phyloP scores from a whole-genome alignment of 1,140 invertebrate genomes.

The Cardiocondyla obscurior region DNA sequence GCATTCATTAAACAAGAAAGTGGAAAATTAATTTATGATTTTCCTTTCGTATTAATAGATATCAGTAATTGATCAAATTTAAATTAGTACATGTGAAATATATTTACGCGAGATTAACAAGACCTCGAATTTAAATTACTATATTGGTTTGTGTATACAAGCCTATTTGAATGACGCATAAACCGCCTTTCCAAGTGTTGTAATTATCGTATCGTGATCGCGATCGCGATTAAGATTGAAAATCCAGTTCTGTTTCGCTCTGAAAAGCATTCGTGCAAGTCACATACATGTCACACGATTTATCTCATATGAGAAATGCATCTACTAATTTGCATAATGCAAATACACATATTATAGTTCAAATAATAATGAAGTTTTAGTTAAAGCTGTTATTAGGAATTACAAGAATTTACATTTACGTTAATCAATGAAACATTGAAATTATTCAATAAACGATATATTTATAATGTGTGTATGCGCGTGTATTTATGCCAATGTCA shows the following conservation, averaged over 20 bases:
- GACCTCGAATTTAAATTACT: neutral
- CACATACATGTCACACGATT: neutral
- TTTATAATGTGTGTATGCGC: neutral
- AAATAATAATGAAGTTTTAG: neutral
- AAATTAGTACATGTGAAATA: neutral
- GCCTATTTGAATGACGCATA: constrained; percentile 39
- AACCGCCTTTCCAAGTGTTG: constrained; percentile 36
- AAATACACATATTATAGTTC: neutral
- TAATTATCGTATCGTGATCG: constrained; percentile 21
- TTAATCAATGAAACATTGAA: neutral
- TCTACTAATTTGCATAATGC: too few species aligned
- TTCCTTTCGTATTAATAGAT: too few species aligned
- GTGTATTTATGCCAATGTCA: neutral
- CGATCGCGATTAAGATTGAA: constrained; percentile 61
- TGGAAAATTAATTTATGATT: neutral
- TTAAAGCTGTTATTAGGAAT: neutral
- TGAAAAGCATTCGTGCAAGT: constrained; percentile 51
- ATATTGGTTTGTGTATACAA: neutral
- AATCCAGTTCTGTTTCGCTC: constrained; percentile 63
- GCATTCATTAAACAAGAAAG: neutral
- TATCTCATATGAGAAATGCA: neutral
- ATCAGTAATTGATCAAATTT: neutral
- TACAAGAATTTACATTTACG: neutral
- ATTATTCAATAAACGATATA: neutral
- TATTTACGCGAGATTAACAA: neutral